Evolutionary conservation across 2,113 vertebrate species (phyloP), one percentile per base, ranked within the genome.

Genomic region (Pelusios castaneus): DNA sequence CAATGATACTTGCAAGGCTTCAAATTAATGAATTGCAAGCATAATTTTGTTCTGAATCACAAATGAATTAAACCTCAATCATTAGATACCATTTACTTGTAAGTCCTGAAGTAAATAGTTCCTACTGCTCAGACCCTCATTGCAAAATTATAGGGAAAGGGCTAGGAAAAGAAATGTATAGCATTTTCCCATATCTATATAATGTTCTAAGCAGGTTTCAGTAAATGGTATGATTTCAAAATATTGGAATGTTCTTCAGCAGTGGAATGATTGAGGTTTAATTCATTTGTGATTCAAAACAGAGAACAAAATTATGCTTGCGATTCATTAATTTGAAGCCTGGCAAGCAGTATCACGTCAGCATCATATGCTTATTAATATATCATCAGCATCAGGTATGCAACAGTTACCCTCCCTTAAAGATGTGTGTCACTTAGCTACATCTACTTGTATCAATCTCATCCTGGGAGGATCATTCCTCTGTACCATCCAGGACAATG

Each of bases 21-120:
- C 84, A 93, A 95, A 96, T 96, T 97, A 97, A 97, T 95, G 93
- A 97, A 93, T 91, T 92, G 89, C 89, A 92, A 85, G 96, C 86
- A 94, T 97, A 96, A 95, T 95, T 97, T 94, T 95, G 82, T 2
- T 88, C 94, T 97, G 92, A 97, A 97, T 97, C 95, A 90, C 80
- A 93, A 92, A 87, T 38, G 25, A 97, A 95, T 97, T 97, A 95
- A 96, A 92, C 92, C 93, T 95, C 94, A 96, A 90, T 90, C 93
- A 91, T 88, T 93, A 96, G 92, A 95, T 93, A 96, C 89, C 78
- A 90, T 96, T 97, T 96, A 97, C 95, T 96, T 97, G 90, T 80
- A 47, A 76, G 84, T 89, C 94, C 92, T 93, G 94, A 93, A 90
- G 92, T 82, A 73, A 86, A 67, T 84, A 86, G n/a, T 90, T 94